Conservation (phyloP, 2,888 invertebrate genomes). For the Epinotia ramella region DNA sequence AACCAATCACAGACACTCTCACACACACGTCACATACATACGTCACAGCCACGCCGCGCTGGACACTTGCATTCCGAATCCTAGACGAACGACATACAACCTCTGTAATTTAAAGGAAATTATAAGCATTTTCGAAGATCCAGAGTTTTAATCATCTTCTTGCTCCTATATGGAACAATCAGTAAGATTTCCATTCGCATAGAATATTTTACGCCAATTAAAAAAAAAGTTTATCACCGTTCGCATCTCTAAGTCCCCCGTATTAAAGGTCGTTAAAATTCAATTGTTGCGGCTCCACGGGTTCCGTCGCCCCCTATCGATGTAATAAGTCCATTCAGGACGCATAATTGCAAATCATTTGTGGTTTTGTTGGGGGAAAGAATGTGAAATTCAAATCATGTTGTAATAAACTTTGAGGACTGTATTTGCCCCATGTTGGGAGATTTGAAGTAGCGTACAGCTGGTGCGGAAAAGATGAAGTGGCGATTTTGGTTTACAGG, state of each 20-base stretch:
- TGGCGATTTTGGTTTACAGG: background rate
- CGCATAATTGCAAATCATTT: conserved; percentile 85
- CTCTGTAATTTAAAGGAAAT: too few relatives aligned
- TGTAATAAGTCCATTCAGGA: conserved; percentile 83
- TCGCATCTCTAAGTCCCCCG: conserved; percentile 58
- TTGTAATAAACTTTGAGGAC: conserved; percentile 43
- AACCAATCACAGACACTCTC: too few relatives aligned
- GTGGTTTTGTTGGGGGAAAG: conserved; percentile 67
- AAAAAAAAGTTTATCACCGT: conserved; percentile 42
- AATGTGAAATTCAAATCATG: conserved; percentile 45
- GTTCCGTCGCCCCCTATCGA: conserved; percentile 68
- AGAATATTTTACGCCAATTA: background rate
- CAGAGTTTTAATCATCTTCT: too few relatives aligned
- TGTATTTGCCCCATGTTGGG: conserved; percentile 25
- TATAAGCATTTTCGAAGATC: too few relatives aligned
- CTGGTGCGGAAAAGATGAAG: conserved; percentile 15
- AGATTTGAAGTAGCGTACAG: conserved; percentile 19
- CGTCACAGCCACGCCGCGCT: too few relatives aligned
- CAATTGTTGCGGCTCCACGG: conserved; percentile 78
- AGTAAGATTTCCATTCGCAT: background rate
- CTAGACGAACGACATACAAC: too few relatives aligned
- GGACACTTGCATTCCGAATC: too few relatives aligned
- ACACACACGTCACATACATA: too few relatives aligned
- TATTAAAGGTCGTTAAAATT: conserved; percentile 83
- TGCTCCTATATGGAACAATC: too few relatives aligned